phyloP scores from a whole-genome alignment of 2,797 vertebrate species.

The Spizella passerina region DNA sequence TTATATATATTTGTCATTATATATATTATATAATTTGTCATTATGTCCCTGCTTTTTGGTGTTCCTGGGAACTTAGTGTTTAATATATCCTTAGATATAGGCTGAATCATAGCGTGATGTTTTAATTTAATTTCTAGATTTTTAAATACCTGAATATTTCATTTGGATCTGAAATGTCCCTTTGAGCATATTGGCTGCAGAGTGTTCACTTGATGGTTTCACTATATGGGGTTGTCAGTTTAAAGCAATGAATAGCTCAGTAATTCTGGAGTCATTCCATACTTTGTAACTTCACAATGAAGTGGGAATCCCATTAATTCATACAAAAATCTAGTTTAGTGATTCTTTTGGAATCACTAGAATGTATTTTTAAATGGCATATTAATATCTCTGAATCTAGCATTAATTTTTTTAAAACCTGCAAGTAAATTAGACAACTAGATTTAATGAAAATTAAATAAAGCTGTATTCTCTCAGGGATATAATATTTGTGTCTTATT shows the following conservation, averaged over 20 bases:
- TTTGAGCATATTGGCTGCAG: conserved; percentile 19
- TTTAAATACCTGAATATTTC: conserved; percentile 26
- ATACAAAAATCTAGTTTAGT: not conserved
- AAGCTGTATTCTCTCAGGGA: not conserved
- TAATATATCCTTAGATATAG: not conserved
- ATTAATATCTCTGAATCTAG: not conserved
- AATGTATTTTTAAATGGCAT: not conserved
- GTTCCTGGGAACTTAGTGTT: not conserved
- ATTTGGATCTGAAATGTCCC: not conserved
- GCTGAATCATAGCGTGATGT: not conserved
- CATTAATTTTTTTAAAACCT: not conserved
- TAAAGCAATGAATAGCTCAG: not conserved
- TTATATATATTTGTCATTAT: not conserved
- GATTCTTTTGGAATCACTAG: not conserved
- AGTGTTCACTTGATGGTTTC: conserved; percentile 1
- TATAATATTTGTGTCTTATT: not conserved
- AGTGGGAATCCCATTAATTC: not conserved
- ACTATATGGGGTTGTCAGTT: conserved; percentile 37
- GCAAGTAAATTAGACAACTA: not conserved
- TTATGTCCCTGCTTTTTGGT: not conserved
- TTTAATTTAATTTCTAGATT: conserved; percentile 1
- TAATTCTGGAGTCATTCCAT: not conserved
- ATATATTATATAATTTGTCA: too few species aligned
- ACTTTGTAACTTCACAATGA: not conserved
- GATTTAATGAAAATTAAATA: not conserved